phyloP scores from a whole-genome alignment of 1,140 invertebrate species.

The Stegodyphus mimosarum region DNA sequence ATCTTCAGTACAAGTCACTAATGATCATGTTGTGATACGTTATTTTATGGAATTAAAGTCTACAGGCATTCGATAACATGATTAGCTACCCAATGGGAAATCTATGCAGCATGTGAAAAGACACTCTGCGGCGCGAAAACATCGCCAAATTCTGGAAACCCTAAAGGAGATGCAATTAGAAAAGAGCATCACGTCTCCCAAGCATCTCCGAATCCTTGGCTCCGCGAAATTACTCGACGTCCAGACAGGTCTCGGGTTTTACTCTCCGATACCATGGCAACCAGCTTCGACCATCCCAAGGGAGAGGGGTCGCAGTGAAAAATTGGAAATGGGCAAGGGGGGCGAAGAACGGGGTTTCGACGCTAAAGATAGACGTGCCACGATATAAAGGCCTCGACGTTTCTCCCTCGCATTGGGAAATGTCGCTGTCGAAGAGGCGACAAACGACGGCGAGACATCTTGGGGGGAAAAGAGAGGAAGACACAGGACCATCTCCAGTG shows the following conservation, averaged over 20 bases:
- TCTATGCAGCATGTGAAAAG: background rate
- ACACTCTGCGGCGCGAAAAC: background rate
- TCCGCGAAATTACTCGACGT: background rate
- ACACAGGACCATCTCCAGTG: too few species aligned
- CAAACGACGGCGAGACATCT: background rate
- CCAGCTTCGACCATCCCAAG: background rate
- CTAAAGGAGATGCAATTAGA: background rate
- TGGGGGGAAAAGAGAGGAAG: too few species aligned
- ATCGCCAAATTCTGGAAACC: background rate
- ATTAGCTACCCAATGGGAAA: background rate
- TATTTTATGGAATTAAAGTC: background rate
- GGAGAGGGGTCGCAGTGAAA: background rate
- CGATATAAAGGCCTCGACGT: background rate
- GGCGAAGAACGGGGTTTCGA: background rate
- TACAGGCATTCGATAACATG: background rate
- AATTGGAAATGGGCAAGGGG: background rate
- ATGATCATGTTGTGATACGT: background rate
- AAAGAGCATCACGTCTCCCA: background rate
- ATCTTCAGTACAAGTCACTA: background rate
- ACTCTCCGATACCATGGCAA: background rate
- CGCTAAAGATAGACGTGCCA: background rate
- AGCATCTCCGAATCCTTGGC: background rate
- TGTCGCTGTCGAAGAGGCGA: background rate
- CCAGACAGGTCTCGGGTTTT: background rate
- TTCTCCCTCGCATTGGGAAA: background rate